Evolutionary conservation across 2,888 invertebrate species (phyloP).

Genomic region (Melanchra persicariae): DNA sequence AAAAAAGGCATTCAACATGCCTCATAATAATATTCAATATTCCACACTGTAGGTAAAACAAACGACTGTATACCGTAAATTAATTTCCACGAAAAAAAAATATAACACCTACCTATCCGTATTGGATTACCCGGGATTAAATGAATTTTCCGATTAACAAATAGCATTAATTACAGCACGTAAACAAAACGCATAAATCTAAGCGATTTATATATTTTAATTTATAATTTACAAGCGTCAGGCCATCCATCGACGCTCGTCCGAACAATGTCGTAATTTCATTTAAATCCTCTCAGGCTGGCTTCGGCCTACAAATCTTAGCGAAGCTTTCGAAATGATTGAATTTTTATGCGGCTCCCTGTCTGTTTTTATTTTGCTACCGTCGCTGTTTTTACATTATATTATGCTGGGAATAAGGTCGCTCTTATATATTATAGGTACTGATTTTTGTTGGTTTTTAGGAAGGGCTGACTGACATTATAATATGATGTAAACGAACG

Average conservation of each 20-base stretch:
- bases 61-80: not conserved
- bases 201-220: slow-evolving; percentile 51
- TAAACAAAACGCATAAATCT: slow-evolving; percentile 50
- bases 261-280: slow-evolving; percentile 77
- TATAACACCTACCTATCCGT: slow-evolving; percentile 6
- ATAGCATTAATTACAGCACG: slow-evolving; percentile 46
- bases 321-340: slow-evolving; percentile 78
- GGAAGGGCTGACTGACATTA: slow-evolving; percentile 15
- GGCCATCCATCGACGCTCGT: slow-evolving; percentile 55
- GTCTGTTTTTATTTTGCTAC: slow-evolving; percentile 62
- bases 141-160: slow-evolving; percentile 34
- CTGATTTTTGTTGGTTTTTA: slow-evolving; percentile 32
- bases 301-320: slow-evolving; percentile 73
- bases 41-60: not conserved
- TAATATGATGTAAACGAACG: slow-evolving; percentile 1
- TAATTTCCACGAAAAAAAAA: slow-evolving; percentile 4
- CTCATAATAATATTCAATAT: no score
- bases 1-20: no score
- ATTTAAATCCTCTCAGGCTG: slow-evolving; percentile 68
- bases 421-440: slow-evolving; percentile 46
- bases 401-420: slow-evolving; percentile 49
- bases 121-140: slow-evolving; percentile 29
- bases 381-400: slow-evolving; percentile 58
- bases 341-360: slow-evolving; percentile 74
- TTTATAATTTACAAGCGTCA: slow-evolving; percentile 57